These are phyloP conservation scores for Poecile atricapillus DNA, from an alignment of 2,113 vertebrate genomes.

Conservation along the genomic window DNA sequence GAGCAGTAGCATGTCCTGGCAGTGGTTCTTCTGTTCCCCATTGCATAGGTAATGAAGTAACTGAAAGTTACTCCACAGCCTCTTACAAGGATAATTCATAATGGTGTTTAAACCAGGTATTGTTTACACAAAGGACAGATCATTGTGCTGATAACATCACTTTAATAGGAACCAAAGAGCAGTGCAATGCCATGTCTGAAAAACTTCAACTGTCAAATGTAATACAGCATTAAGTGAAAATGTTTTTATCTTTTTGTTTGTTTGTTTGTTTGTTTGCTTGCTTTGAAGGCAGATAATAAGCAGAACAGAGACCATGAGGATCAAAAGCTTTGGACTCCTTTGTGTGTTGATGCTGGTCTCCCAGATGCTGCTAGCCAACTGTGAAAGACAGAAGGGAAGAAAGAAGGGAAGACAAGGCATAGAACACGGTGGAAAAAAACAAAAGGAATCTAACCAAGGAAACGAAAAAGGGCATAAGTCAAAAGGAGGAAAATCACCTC, in stretches of 20 bases:
- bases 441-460: neutral
- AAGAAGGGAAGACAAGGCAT: slow-evolving; percentile 27
- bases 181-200: neutral
- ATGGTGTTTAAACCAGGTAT: neutral
- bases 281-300: slow-evolving; percentile 33
- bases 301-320: slow-evolving; percentile 65
- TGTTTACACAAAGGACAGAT: neutral
- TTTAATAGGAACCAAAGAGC: neutral
- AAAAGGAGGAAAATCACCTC: slow-evolving; percentile 3
- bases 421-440: neutral
- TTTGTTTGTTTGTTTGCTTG: neutral
- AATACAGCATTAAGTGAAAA: neutral
- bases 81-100: neutral
- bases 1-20: neutral
- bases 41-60: neutral
- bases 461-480: slow-evolving; percentile 4
- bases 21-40: neutral
- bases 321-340: slow-evolving; percentile 68
- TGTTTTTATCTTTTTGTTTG: neutral
- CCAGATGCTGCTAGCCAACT: slow-evolving; percentile 61
- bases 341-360: slow-evolving; percentile 73
- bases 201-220: neutral
- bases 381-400: slow-evolving; percentile 61
- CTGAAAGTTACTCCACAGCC: neutral
- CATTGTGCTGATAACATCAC: neutral